A percentile compares a stretch with the other conserved stretches of the same genome.
Evolutionary conservation across 2,113 vertebrate species (phyloP).

Genomic region (Bombycilla garrulus): DNA sequence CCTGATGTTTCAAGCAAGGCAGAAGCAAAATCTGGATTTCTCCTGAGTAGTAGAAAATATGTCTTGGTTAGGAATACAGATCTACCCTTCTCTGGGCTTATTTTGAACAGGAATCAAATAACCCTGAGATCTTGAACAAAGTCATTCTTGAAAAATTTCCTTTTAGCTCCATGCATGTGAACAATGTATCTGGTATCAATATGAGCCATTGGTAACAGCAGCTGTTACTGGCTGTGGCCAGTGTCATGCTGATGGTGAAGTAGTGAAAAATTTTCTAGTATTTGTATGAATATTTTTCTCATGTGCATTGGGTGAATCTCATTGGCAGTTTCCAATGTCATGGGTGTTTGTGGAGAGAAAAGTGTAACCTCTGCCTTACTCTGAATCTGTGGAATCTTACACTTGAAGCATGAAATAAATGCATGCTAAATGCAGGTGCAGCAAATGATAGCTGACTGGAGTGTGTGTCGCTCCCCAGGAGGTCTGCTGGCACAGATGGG

Average conservation of each 20-base stretch:
- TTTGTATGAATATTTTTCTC: background rate
- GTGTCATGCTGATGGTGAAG: background rate
- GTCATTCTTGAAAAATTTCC: background rate
- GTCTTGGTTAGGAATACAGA: background rate
- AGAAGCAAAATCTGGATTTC: background rate
- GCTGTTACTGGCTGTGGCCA: fast-evolving
- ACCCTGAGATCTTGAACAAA: background rate
- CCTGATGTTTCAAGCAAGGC: background rate
- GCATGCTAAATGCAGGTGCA: background rate
- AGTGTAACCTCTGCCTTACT: background rate
- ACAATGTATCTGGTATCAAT: background rate
- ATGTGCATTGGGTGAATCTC: background rate
- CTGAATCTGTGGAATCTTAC: background rate
- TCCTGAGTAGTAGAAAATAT: background rate
- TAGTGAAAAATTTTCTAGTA: background rate
- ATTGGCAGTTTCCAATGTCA: background rate
- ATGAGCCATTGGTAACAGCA: background rate
- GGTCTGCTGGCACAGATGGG: background rate
- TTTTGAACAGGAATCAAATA: background rate
- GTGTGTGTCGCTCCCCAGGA: background rate
- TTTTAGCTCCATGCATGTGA: background rate
- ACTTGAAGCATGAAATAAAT: background rate
- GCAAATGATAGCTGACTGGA: background rate
- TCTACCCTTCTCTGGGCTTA: background rate
- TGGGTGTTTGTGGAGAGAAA: background rate